phyloP scores from a whole-genome alignment of 2,888 invertebrate species.

The Ennomos quercinarius region DNA sequence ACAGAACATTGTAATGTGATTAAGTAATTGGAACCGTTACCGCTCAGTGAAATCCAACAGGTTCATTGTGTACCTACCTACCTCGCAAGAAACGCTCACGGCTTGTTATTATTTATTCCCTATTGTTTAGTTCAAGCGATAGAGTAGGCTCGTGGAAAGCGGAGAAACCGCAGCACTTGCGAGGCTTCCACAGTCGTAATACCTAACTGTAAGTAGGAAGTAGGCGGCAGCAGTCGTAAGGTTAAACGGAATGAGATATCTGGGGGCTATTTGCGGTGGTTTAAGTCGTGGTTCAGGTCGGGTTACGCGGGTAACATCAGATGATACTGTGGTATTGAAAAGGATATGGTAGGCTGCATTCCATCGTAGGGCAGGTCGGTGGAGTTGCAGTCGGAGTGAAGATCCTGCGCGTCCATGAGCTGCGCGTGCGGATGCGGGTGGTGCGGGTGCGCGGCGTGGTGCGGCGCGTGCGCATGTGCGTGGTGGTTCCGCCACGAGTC shows the following conservation, averaged over 20 bases:
- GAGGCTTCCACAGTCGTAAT: conserved; percentile 81
- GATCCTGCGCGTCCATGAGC: conserved; percentile 92
- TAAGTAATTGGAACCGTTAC: conserved; percentile 1
- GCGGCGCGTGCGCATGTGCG: conserved; percentile 89
- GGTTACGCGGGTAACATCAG: conserved; percentile 41
- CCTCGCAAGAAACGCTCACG: conserved; percentile 6
- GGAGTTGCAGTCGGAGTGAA: conserved; percentile 96
- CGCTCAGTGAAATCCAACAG: background rate
- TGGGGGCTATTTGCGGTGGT: conserved; percentile 62
- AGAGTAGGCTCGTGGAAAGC: conserved; percentile 53
- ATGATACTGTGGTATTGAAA: conserved; percentile 78
- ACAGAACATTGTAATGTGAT: background rate
- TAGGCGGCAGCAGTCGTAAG: conserved; percentile 78
- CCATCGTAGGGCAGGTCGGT: conserved; percentile 96
- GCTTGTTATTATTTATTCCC: conserved; percentile 22
- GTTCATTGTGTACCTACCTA: background rate
- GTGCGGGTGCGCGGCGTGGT: conserved; percentile 90
- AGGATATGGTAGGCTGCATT: conserved; percentile 98
- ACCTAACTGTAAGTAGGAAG: conserved; percentile 77
- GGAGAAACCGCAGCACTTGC: conserved; percentile 80
- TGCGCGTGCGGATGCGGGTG: conserved; percentile 86
- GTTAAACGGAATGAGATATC: conserved; percentile 85
- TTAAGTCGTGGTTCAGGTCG: conserved; percentile 51
- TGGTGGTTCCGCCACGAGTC: conserved; percentile 92
- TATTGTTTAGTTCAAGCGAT: conserved; percentile 28